These are phyloP conservation scores for Coenobita brevimanus DNA, from an alignment of 1,140 invertebrate genomes.

Conservation along the genomic window DNA sequence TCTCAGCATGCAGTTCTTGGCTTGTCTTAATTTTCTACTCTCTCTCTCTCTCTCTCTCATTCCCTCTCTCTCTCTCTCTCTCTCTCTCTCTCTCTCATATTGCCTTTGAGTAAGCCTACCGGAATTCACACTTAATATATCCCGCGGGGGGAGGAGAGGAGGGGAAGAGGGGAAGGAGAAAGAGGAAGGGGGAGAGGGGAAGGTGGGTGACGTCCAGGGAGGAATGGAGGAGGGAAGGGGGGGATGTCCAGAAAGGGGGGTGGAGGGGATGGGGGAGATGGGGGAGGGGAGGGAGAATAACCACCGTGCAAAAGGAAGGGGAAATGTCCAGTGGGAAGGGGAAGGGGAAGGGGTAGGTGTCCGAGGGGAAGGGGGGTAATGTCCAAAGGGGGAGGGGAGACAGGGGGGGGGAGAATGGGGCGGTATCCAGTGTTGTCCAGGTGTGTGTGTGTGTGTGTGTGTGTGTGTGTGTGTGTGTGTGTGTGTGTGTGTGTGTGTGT, in stretches of 20 bases:
- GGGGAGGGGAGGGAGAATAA: no score
- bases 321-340: neutral
- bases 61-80: no score
- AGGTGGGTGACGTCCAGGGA: neutral
- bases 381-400: neutral
- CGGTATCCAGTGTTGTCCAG: neutral
- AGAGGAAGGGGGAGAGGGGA: neutral
- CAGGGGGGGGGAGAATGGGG: neutral
- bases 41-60: no score
- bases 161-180: neutral
- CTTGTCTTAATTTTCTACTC: no score
- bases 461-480: conserved; percentile 22
- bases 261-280: neutral
- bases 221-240: neutral
- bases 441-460: neutral
- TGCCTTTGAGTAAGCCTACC: neutral
- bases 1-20: no score
- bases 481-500: conserved; percentile 35
- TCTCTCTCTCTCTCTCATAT: neutral
- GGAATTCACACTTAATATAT: neutral
- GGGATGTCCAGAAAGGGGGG: neutral
- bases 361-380: neutral
- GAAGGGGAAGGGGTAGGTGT: neutral
- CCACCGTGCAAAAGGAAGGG: neutral
- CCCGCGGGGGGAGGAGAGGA: neutral